phyloP scores from a whole-genome alignment of 2,113 vertebrate genomes.

The Cyanistes caeruleus region DNA sequence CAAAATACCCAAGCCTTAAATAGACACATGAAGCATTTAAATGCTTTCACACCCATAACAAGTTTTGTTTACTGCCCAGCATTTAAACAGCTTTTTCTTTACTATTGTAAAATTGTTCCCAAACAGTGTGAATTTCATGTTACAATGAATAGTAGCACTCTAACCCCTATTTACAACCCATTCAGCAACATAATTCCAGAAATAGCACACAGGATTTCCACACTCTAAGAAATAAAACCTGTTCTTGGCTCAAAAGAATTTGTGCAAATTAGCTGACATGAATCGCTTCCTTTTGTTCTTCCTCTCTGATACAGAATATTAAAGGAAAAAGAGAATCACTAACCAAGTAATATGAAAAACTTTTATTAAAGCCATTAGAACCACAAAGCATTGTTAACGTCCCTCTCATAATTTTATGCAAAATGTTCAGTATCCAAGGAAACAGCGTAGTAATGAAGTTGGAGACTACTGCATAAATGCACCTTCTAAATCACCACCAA shows the following conservation, averaged over 20 bases:
- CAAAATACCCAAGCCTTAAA: constrained; percentile 49
- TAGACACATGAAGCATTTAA: constrained; percentile 63
- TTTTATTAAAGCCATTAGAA: constrained; percentile 50
- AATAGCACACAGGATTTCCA: constrained; percentile 40
- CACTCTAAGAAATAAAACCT: constrained; percentile 27
- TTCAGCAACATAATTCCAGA: constrained; percentile 38
- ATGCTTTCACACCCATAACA: constrained; percentile 63
- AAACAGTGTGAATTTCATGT: constrained; percentile 61
- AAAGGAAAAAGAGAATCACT: not conserved
- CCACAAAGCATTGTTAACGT: not conserved
- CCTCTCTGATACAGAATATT: not conserved
- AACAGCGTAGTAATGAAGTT: constrained; percentile 41
- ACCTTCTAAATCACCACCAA: constrained; percentile 45
- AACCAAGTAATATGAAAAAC: not conserved
- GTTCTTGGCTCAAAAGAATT: constrained; percentile 35
- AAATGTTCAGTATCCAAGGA: constrained; percentile 61
- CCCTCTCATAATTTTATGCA: constrained; percentile 3
- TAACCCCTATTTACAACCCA: constrained; percentile 51
- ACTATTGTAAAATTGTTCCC: constrained; percentile 55
- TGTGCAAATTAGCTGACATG: constrained; percentile 40
- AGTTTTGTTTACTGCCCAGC: constrained; percentile 61
- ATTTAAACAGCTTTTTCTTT: constrained; percentile 62
- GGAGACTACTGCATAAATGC: constrained; percentile 47
- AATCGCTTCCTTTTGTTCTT: constrained; percentile 22
- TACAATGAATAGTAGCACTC: constrained; percentile 56